These are phyloP conservation scores for Falco biarmicus DNA, from an alignment of 2,797 vertebrate genomes.

Conservation along the genomic window DNA sequence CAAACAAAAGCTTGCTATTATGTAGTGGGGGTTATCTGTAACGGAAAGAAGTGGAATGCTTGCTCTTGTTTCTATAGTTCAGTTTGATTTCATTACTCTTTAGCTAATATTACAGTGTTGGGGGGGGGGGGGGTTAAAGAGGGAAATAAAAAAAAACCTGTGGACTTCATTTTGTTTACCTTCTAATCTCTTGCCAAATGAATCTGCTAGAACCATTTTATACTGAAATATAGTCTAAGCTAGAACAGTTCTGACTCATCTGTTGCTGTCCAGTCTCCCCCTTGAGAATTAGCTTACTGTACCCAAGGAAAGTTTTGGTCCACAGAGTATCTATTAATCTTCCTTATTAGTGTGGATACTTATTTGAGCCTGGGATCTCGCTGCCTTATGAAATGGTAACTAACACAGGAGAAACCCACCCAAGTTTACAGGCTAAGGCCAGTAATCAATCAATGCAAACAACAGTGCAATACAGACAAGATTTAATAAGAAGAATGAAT, in stretches of 20 bases:
- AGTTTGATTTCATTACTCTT: background rate
- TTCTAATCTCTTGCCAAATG: constrained; percentile 67
- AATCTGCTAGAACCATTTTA: constrained; percentile 33
- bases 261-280: background rate
- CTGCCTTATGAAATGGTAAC: background rate
- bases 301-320: background rate
- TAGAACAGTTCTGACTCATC: constrained; percentile 24
- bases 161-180: constrained; percentile 3
- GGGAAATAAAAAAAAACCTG: constrained; percentile 29
- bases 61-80: background rate
- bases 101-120: background rate
- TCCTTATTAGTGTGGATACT: background rate
- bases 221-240: background rate
- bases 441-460: constrained; percentile 9
- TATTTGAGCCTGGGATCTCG: background rate
- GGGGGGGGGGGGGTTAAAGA: background rate
- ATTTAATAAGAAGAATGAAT: constrained; percentile 37
- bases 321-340: background rate
- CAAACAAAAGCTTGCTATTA: constrained; percentile 9
- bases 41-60: background rate
- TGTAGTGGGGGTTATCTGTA: background rate
- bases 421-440: background rate
- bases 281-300: background rate
- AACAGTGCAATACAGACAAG: background rate
- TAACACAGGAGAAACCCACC: background rate